These are phyloP conservation scores for Acleris literana DNA, from an alignment of 2,888 invertebrate genomes.

Conservation along the genomic window DNA sequence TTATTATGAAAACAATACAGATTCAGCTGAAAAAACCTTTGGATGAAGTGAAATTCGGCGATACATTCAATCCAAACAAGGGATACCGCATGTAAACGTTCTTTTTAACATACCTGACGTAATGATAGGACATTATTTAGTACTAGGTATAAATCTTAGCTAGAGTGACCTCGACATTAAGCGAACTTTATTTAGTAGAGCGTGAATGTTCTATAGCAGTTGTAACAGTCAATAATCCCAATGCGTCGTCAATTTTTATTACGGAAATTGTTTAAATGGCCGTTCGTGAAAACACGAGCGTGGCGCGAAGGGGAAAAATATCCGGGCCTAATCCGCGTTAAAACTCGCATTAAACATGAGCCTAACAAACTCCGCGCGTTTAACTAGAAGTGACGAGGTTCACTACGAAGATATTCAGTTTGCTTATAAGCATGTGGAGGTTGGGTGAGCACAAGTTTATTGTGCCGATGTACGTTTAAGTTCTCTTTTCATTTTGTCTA, in stretches of 20 bases:
- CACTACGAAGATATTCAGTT: conserved; percentile 7
- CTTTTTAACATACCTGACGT: no score
- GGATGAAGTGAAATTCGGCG: no score
- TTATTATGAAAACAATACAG: no score
- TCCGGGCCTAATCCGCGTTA: conserved; percentile 22
- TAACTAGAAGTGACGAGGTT: conserved; percentile 17
- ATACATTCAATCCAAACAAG: no score
- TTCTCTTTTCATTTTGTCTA: background rate
- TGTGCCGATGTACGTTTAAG: background rate
- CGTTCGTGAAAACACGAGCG: background rate
- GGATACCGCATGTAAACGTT: no score
- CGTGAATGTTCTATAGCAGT: no score
- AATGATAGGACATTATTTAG: no score
- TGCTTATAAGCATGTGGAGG: background rate
- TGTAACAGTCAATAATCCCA: no score
- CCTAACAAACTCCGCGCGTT: conserved; percentile 25
- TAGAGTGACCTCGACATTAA: no score
- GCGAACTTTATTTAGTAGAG: no score
- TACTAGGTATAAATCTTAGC: no score
- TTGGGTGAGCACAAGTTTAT: background rate
- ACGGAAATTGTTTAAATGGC: background rate
- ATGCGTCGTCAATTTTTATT: background rate
- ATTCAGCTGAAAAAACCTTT: no score
- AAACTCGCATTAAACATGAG: conserved; percentile 27
- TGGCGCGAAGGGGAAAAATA: background rate